Conservation (phyloP, 2,113 vertebrate species). For the Lucifuga dentata region DNA sequence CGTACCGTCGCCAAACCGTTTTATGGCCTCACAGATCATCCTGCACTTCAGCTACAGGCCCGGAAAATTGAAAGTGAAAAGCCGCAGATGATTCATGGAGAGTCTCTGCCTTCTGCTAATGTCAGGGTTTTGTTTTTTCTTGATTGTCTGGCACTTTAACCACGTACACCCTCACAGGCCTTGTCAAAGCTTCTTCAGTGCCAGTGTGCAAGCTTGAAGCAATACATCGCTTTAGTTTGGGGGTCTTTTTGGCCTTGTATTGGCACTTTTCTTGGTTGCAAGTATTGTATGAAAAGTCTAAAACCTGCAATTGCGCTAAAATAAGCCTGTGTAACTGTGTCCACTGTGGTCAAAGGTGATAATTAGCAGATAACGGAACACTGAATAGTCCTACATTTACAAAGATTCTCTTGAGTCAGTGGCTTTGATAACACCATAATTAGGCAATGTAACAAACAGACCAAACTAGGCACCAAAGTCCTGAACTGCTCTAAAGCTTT, state of each 20-base stretch:
- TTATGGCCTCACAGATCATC: slow-evolving; percentile 63
- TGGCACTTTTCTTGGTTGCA: not conserved
- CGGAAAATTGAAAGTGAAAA: slow-evolving; percentile 49
- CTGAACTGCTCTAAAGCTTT: too few relatives aligned
- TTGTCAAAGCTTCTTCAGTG: slow-evolving; percentile 30
- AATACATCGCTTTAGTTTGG: slow-evolving; percentile 17
- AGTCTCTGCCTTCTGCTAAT: slow-evolving; percentile 30
- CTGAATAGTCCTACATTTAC: too few relatives aligned
- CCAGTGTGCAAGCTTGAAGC: not conserved
- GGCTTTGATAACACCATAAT: too few relatives aligned
- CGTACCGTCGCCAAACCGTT: slow-evolving; percentile 33
- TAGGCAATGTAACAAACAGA: too few relatives aligned
- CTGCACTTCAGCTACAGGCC: slow-evolving; percentile 35
- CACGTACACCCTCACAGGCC: slow-evolving; percentile 11
- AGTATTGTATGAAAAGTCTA: not conserved
- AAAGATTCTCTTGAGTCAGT: too few relatives aligned
- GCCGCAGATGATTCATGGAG: slow-evolving; percentile 42
- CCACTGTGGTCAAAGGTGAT: too few relatives aligned
- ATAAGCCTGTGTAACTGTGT: too few relatives aligned
- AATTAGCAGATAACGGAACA: too few relatives aligned
- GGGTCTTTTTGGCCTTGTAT: not conserved
- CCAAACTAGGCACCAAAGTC: too few relatives aligned
- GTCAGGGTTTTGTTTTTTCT: slow-evolving; percentile 5
- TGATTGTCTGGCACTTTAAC: slow-evolving; percentile 24
- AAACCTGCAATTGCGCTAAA: not conserved